phyloP scores from a whole-genome alignment of 2,113 vertebrate genomes.

The Rhabdornis inornatus region DNA sequence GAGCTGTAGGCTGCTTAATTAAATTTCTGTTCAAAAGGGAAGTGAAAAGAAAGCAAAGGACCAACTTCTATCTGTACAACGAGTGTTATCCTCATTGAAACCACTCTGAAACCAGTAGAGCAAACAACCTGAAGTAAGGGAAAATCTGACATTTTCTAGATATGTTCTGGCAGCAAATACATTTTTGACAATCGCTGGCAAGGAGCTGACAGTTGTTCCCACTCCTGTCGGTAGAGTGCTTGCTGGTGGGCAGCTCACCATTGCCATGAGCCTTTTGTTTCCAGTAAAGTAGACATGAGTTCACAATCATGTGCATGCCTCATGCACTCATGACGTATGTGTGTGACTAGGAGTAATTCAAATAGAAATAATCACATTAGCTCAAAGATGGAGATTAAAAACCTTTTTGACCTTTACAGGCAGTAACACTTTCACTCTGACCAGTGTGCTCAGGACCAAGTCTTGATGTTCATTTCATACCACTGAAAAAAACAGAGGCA shows the following conservation, averaged over 20 bases:
- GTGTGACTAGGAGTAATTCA: background rate
- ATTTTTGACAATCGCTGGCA: background rate
- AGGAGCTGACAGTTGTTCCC: background rate
- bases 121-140: background rate
- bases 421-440: background rate
- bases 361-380: background rate
- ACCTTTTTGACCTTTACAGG: background rate
- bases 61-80: background rate
- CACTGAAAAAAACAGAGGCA: background rate
- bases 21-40: background rate
- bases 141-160: background rate
- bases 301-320: background rate
- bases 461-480: background rate
- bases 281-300: background rate
- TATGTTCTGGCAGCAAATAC: background rate
- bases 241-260: background rate
- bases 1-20: background rate
- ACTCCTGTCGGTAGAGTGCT: background rate
- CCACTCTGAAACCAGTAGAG: background rate
- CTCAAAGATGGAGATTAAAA: background rate
- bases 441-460: background rate
- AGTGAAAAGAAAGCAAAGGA: background rate
- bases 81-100: background rate
- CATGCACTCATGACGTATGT: fast-evolving
- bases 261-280: background rate